phyloP scores from a whole-genome alignment of 2,888 invertebrate species.

The Acronicta leporina region DNA sequence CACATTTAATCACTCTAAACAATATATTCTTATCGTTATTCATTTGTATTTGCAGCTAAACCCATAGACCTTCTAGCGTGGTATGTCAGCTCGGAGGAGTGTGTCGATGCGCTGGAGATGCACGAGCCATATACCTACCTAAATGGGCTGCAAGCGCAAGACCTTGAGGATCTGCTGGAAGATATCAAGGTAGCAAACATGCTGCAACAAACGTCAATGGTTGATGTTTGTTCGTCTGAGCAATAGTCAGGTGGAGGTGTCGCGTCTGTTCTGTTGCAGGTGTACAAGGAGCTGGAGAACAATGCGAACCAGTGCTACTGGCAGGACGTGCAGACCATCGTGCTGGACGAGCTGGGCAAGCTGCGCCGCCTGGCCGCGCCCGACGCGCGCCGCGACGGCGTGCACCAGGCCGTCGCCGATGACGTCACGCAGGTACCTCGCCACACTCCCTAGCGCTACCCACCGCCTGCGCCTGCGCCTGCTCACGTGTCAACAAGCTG shows the following conservation, averaged over 20 bases:
- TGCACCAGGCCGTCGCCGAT: conserved; percentile 96
- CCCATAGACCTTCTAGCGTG: conserved; percentile 99
- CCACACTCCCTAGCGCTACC: background rate
- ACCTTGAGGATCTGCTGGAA: conserved; percentile 98
- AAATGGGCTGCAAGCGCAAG: conserved; percentile 95
- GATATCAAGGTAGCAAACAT: conserved; percentile 94
- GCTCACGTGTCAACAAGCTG: background rate
- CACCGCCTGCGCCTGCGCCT: background rate
- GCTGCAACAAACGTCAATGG: no score
- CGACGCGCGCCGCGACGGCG: conserved; percentile 91
- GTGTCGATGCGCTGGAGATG: conserved; percentile 98
- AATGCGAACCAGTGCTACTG: conserved; percentile 97
- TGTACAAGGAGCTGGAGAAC: conserved; percentile 97
- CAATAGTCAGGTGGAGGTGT: background rate
- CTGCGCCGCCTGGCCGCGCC: conserved; percentile 92
- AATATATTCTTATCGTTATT: background rate
- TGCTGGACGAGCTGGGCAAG: conserved; percentile 97
- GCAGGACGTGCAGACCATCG: conserved; percentile 98
- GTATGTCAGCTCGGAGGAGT: conserved; percentile 97
- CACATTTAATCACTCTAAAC: no score
- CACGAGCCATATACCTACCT: conserved; percentile 99
- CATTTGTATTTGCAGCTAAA: conserved; percentile 91
- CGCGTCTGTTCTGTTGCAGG: conserved; percentile 65
- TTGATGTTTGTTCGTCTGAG: no score
- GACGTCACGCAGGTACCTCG: conserved; percentile 92